phyloP scores from a whole-genome alignment of 2,113 vertebrate genomes.

The Hipposideros armiger region DNA sequence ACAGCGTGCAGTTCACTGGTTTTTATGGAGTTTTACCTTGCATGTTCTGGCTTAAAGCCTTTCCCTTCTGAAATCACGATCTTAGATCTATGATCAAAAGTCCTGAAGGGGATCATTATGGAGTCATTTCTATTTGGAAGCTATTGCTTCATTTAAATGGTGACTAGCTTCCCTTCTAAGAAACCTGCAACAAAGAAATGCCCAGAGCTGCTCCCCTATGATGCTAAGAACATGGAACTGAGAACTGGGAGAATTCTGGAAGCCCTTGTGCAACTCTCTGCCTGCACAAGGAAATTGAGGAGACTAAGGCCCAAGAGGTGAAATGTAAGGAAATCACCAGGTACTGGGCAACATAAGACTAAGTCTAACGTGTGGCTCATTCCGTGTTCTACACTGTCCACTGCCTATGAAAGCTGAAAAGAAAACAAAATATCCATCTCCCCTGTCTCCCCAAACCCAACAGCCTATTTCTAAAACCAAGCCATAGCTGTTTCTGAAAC shows the following conservation, averaged over 20 bases:
- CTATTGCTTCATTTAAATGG: background rate
- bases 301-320: background rate
- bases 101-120: background rate
- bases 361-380: background rate
- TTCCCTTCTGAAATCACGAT: slow-evolving; percentile 16
- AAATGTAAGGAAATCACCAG: background rate
- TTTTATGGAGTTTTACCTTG: background rate
- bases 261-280: background rate
- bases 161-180: slow-evolving; percentile 5
- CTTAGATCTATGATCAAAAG: background rate
- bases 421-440: background rate
- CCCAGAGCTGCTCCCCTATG: background rate
- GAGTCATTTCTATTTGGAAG: background rate
- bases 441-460: background rate
- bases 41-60: slow-evolving; percentile 41
- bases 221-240: background rate
- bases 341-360: background rate
- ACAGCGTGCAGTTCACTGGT: background rate
- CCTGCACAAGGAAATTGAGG: background rate
- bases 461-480: slow-evolving; percentile 40
- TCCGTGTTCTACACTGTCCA: background rate
- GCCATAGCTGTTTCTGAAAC: background rate
- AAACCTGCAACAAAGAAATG: background rate
- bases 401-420: background rate
- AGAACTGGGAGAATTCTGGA: background rate